Evolutionary conservation across 1,140 invertebrate genomes (phyloP).

Genomic region (Brachionus paranguensis): DNA sequence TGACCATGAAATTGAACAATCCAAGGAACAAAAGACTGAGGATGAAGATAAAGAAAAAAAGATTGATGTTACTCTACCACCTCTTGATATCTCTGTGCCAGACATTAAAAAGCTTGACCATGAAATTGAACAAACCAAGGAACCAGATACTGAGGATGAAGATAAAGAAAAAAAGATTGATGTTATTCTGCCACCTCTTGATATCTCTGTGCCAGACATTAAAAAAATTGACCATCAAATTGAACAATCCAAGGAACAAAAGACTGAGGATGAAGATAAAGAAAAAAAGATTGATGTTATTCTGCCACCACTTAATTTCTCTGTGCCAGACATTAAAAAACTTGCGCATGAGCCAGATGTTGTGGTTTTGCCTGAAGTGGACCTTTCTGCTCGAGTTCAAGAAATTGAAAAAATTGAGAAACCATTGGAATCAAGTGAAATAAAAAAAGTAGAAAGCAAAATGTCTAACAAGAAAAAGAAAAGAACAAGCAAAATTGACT

Average conservation of each 20-base stretch:
- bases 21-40: neutral
- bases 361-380: slow-evolving; percentile 23
- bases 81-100: no score
- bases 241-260: neutral
- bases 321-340: neutral
- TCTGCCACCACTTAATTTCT: no score
- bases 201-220: no score
- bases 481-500: neutral
- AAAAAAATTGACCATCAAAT: no score
- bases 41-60: neutral
- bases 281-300: neutral
- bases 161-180: no score
- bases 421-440: neutral
- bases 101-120: no score
- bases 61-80: no score
- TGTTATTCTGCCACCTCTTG: no score
- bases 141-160: no score
- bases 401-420: neutral
- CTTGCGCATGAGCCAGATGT: slow-evolving; percentile 1
- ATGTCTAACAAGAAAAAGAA: neutral
- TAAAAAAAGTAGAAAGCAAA: neutral
- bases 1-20: no score
- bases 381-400: neutral
- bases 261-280: neutral
- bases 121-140: no score